These are phyloP conservation scores for Zaprionus ornatus DNA, from an alignment of 1,140 invertebrate genomes.

Conservation along the genomic window DNA sequence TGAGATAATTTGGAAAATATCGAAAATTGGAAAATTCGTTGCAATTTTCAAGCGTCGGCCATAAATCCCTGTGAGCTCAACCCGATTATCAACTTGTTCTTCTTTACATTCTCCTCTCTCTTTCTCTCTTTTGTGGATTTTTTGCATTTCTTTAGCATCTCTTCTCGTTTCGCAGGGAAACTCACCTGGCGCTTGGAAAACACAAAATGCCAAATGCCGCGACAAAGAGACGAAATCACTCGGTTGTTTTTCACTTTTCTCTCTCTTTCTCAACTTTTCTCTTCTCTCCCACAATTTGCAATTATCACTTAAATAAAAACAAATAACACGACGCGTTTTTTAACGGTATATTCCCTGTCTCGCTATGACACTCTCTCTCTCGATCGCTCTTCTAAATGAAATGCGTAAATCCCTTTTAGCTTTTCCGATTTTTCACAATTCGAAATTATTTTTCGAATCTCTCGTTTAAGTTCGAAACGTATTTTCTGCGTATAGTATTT, in stretches of 20 bases:
- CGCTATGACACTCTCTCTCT: slow-evolving; percentile 21
- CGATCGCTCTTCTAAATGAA: slow-evolving; percentile 40
- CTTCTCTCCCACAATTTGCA: slow-evolving; percentile 12
- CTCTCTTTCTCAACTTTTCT: slow-evolving; percentile 23
- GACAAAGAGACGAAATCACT: slow-evolving; percentile 22
- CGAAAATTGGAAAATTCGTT: slow-evolving; percentile 41
- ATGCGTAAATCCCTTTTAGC: slow-evolving; percentile 83
- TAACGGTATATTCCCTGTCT: slow-evolving; percentile 16
- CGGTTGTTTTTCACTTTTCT: slow-evolving; percentile 22
- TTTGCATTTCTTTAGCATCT: slow-evolving; percentile 82
- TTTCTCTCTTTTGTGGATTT: slow-evolving; percentile 64
- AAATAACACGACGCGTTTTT: slow-evolving; percentile 54
- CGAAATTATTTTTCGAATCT: slow-evolving; percentile 62
- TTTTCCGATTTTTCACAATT: slow-evolving; percentile 83
- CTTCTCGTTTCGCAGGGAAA: slow-evolving; percentile 60
- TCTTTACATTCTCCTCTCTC: slow-evolving; percentile 41
- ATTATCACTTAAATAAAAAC: slow-evolving; percentile 25
- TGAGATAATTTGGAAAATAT: slow-evolving; percentile 16
- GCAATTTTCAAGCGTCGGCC: slow-evolving; percentile 80
- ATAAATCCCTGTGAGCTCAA: slow-evolving; percentile 84
- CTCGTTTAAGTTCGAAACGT: slow-evolving; percentile 39
- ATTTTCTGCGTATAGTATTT: slow-evolving; percentile 22
- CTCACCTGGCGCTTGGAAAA: slow-evolving; percentile 80
- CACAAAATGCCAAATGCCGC: slow-evolving; percentile 57
- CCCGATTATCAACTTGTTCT: slow-evolving; percentile 73